phyloP scores from a whole-genome alignment of 2,113 vertebrate genomes.

The Reinhardtius hippoglossoides region DNA sequence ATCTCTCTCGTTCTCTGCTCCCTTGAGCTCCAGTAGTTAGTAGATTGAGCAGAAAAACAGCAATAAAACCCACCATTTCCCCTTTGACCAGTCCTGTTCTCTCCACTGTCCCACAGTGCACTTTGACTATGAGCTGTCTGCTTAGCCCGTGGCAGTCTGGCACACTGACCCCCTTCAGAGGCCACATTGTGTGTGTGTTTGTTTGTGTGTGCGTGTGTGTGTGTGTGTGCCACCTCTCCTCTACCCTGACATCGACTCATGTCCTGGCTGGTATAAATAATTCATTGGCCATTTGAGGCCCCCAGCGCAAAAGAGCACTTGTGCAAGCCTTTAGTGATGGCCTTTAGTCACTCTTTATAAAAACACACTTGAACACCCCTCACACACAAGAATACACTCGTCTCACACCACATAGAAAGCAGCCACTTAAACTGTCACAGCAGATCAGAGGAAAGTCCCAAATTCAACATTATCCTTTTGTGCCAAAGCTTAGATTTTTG shows the following conservation, averaged over 20 bases:
- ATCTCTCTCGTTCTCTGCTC: not conserved
- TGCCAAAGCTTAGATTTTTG: conserved; percentile 32
- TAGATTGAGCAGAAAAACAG: conserved; percentile 70
- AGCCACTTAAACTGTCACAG: conserved; percentile 66
- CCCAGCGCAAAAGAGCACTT: conserved; percentile 74
- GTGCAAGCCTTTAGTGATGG: conserved; percentile 69
- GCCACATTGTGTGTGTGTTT: conserved; percentile 32
- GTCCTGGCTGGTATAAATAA: conserved; percentile 78
- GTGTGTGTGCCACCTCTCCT: conserved; percentile 57
- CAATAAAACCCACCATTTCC: conserved; percentile 48
- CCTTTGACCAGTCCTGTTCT: conserved; percentile 47
- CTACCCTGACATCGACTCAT: conserved; percentile 72
- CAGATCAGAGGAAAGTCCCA: conserved; percentile 54
- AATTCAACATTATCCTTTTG: conserved; percentile 59
- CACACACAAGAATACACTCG: conserved; percentile 54
- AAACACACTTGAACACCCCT: conserved; percentile 69
- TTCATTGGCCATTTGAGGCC: conserved; percentile 81
- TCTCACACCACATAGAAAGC: conserved; percentile 63
- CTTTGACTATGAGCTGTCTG: conserved; percentile 67
- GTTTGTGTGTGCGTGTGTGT: conserved; percentile 23
- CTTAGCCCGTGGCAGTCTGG: conserved; percentile 70
- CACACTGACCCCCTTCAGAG: conserved; percentile 73
- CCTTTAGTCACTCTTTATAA: conserved; percentile 67
- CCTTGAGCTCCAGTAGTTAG: conserved; percentile 22
- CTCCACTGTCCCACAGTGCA: conserved; percentile 56